Conservation (phyloP, 2,797 vertebrate genomes). For the Schizothorax lantsangensis region DNA sequence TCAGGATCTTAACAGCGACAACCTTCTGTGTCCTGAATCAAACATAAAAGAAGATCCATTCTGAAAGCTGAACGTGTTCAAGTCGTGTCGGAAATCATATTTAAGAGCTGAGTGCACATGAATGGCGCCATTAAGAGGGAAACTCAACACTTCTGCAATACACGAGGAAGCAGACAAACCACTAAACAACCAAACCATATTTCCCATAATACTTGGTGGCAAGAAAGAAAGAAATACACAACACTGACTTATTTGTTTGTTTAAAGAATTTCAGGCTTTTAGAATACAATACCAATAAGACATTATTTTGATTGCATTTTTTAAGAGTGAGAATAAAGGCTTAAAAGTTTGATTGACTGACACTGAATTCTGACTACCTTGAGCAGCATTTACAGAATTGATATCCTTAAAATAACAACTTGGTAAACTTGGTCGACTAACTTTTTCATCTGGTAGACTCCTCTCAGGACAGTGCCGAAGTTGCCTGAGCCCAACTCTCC, state of each 20-base stretch:
- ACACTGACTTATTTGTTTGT: background rate
- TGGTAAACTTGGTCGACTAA: conserved; percentile 67
- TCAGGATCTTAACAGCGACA: conserved; percentile 95
- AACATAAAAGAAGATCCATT: background rate
- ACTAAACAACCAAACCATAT: background rate
- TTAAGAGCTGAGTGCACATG: background rate
- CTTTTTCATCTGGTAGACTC: conserved; percentile 93
- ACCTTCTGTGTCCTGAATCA: conserved; percentile 82
- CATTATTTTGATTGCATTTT: background rate
- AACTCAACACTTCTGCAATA: background rate
- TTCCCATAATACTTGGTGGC: background rate
- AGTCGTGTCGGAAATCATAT: background rate
- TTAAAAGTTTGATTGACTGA: background rate
- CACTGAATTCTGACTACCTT: background rate
- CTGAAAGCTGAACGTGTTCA: background rate
- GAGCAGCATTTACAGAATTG: background rate
- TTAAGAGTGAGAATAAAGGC: background rate
- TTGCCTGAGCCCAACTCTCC: conserved; percentile 95
- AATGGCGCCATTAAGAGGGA: background rate
- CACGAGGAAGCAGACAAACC: background rate
- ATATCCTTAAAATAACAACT: background rate
- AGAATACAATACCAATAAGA: background rate
- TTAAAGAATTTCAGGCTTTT: background rate
- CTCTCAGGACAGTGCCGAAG: conserved; percentile 94
- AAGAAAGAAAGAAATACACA: background rate